A percentile compares a stretch with the other conserved stretches of the same genome.
Evolutionary conservation across 2,797 vertebrate species (phyloP).

Genomic region (Rhinogobio ventralis): DNA sequence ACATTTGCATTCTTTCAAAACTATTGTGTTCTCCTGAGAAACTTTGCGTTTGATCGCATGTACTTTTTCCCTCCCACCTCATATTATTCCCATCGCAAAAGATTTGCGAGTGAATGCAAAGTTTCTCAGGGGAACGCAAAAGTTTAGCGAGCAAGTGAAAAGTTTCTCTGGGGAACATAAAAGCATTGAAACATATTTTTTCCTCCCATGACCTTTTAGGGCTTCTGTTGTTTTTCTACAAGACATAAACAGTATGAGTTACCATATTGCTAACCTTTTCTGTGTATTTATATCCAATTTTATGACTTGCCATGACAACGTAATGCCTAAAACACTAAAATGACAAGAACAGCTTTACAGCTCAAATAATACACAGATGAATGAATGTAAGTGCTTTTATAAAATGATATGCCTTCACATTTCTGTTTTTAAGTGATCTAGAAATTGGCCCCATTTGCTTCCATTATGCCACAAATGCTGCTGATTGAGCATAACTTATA

Average conservation of each 20-base stretch:
- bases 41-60: not conserved
- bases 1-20: not conserved
- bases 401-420: not conserved
- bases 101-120: not conserved
- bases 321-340: not conserved
- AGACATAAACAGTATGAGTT: not conserved
- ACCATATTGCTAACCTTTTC: not conserved
- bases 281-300: not conserved
- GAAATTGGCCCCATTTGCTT: not conserved
- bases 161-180: not conserved
- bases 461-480: not conserved
- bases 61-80: not conserved
- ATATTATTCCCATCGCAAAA: not conserved
- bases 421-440: not conserved
- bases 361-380: not conserved
- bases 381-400: constrained; percentile 1
- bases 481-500: constrained; percentile 39
- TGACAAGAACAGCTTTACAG: not conserved
- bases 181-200: not conserved
- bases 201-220: not conserved
- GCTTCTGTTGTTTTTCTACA: not conserved
- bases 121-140: not conserved
- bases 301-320: not conserved
- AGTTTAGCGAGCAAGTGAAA: not conserved
- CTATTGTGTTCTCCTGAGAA: too few species aligned